A percentile compares a stretch with the other conserved stretches of the same genome.
These are phyloP conservation scores for Myrmecobius fasciatus DNA, from an alignment of 2,113 vertebrate genomes.

Conservation along the genomic window DNA sequence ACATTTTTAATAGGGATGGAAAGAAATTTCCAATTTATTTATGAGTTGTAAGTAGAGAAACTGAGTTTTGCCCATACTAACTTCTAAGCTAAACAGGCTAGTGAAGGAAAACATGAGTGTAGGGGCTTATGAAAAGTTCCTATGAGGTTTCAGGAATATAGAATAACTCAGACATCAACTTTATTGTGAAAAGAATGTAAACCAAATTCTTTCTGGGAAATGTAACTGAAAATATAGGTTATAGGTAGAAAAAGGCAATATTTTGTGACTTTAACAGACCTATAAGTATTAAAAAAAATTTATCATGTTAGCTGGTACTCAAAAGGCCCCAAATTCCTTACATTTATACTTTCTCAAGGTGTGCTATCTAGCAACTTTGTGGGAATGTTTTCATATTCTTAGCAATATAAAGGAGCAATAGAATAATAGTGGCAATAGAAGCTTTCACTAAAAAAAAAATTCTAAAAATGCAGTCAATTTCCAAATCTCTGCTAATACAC, in stretches of 20 bases:
- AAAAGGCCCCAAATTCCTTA: background rate
- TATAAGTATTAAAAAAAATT: background rate
- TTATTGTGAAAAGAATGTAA: constrained; percentile 31
- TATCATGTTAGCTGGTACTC: background rate
- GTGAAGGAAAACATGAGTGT: constrained; percentile 1
- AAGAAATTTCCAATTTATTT: constrained; percentile 35
- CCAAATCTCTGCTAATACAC: constrained; percentile 52
- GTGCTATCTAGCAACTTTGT: constrained; percentile 27
- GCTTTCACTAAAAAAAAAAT: constrained; percentile 6
- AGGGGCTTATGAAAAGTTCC: constrained; percentile 21
- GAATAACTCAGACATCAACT: constrained; percentile 2
- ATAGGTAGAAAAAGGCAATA: background rate
- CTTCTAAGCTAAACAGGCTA: constrained; percentile 23
- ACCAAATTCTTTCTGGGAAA: constrained; percentile 27
- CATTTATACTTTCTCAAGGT: constrained; percentile 31
- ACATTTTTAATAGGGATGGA: constrained; percentile 42
- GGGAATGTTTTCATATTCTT: background rate
- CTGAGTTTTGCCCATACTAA: constrained; percentile 32
- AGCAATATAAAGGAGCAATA: constrained; percentile 45
- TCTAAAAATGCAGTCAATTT: constrained; percentile 65
- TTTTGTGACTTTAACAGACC: constrained; percentile 11
- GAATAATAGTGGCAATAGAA: constrained; percentile 49
- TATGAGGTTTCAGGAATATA: background rate
- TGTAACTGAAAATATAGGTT: constrained; percentile 31
- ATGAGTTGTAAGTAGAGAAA: constrained; percentile 35